Conservation (phyloP, 2,888 invertebrate genomes). For the Cancer borealis region DNA sequence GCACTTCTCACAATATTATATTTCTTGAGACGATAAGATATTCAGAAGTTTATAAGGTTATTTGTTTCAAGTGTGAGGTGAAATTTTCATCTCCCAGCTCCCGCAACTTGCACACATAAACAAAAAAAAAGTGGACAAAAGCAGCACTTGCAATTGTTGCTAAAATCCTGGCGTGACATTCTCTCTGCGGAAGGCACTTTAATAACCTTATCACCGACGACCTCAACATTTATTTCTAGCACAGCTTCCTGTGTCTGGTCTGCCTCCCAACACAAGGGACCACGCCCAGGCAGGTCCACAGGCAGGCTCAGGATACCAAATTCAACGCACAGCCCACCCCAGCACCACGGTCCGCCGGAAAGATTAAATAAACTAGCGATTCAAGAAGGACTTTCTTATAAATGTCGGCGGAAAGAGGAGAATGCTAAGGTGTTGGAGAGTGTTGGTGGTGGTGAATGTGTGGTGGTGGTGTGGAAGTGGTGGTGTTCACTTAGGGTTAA, state of each 20-base stretch:
- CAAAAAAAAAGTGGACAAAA: background rate
- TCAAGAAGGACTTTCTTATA: slow-evolving; percentile 52
- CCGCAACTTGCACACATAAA: background rate
- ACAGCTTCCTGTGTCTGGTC: background rate
- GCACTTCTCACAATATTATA: background rate
- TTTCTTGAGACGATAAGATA: background rate
- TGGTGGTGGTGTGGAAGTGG: background rate
- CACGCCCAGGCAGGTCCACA: background rate
- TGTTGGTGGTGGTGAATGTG: background rate
- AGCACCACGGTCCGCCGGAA: background rate
- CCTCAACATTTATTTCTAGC: background rate
- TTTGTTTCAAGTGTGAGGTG: background rate
- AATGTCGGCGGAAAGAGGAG: slow-evolving; percentile 3
- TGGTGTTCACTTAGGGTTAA: background rate
- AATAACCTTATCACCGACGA: background rate
- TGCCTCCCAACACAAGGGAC: slow-evolving; percentile 1
- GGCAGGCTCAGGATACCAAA: background rate
- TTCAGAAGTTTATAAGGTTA: background rate
- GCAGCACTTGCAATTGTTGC: background rate
- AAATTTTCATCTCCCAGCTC: background rate
- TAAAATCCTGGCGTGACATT: background rate
- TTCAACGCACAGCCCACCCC: background rate
- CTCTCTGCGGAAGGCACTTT: slow-evolving; percentile 7
- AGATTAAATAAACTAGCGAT: slow-evolving; percentile 55
- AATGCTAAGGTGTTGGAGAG: slow-evolving; percentile 41